Percentiles rank a stretch among this genome's conserved stretches.
Conservation (phyloP, 2,797 vertebrate genomes). For the Pipistrellus pygmaeus region DNA sequence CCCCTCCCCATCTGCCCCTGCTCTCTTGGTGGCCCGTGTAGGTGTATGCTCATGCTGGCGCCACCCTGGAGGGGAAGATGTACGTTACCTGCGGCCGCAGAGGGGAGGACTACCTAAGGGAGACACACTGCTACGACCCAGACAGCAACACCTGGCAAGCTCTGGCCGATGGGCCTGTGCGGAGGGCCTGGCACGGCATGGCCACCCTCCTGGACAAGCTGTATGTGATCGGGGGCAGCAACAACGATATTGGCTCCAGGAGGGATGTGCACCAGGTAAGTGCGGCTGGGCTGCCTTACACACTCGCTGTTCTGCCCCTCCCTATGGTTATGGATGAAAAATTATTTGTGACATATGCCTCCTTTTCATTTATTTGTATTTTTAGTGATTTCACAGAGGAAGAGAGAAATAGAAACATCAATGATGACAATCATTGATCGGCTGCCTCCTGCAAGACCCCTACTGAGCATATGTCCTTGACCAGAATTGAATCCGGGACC, state of each 20-base stretch:
- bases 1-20: background rate
- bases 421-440: no score
- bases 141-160: conserved; percentile 89
- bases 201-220: conserved; percentile 91
- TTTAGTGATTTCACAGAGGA: no score
- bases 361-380: background rate
- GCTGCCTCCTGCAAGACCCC: no score
- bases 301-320: background rate
- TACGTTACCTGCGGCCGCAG: conserved; percentile 96
- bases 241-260: conserved; percentile 93
- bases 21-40: conserved; percentile 77
- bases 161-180: conserved; percentile 92
- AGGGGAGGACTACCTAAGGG: conserved; percentile 93
- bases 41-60: conserved; percentile 96
- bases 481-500: no score
- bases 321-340: background rate
- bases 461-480: no score
- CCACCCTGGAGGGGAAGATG: conserved; percentile 93
- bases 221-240: conserved; percentile 97
- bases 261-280: conserved; percentile 92
- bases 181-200: conserved; percentile 97
- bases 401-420: no score
- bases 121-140: conserved; percentile 95
- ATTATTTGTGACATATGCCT: background rate
- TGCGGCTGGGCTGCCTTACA: background rate